Conservation (phyloP, 1,140 invertebrate species). For the Gonatopus flavifemur region DNA sequence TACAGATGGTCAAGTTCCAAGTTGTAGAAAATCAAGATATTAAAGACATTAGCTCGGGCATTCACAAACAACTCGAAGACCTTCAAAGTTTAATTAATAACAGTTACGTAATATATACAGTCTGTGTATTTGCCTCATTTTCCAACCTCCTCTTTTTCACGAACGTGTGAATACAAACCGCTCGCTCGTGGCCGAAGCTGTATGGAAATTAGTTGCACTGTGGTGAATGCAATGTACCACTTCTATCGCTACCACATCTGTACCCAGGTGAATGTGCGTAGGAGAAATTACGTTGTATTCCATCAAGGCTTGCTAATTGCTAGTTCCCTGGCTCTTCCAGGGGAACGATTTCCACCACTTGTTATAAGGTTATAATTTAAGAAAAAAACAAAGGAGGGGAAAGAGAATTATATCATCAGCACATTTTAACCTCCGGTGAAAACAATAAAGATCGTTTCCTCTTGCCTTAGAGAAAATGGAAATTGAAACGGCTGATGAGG, state of each 20-base stretch:
- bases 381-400: too few species aligned
- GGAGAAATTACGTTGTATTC: slow-evolving; percentile 18
- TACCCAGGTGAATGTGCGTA: slow-evolving; percentile 6
- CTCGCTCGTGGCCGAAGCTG: too few species aligned
- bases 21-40: too few species aligned
- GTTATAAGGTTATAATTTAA: background rate
- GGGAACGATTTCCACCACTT: background rate
- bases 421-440: too few species aligned
- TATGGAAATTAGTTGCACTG: background rate
- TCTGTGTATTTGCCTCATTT: background rate
- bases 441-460: too few species aligned
- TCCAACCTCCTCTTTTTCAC: background rate
- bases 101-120: background rate
- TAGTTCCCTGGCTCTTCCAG: slow-evolving; percentile 5
- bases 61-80: too few species aligned
- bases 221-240: background rate
- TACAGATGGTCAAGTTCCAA: too few species aligned
- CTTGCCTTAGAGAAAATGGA: too few species aligned
- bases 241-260: background rate
- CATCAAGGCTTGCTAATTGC: slow-evolving; percentile 17
- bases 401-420: background rate
- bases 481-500: too few species aligned
- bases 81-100: slow-evolving; percentile 2
- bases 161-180: too few species aligned
- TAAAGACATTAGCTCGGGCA: too few species aligned